These are phyloP conservation scores for Atrichornis clamosus DNA, from an alignment of 2,113 vertebrate genomes.

Conservation along the genomic window DNA sequence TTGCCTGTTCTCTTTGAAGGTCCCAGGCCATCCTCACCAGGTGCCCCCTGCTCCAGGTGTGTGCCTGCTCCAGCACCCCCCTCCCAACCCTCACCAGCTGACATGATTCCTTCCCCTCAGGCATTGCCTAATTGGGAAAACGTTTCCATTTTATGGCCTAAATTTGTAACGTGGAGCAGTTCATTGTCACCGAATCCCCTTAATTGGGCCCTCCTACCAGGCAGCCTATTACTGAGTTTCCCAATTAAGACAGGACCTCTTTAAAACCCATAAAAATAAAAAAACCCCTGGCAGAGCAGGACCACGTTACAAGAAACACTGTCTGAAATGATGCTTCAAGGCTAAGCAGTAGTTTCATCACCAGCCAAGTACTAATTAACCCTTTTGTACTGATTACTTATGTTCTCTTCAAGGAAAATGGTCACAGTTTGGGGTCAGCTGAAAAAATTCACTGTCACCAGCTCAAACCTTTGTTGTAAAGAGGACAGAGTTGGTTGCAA, in stretches of 20 bases:
- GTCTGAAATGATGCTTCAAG: background rate
- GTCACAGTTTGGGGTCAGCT: background rate
- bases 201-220: conserved; percentile 28
- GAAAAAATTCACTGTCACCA: background rate
- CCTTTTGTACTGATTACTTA: background rate
- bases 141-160: background rate
- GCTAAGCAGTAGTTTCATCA: background rate
- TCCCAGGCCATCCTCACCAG: background rate
- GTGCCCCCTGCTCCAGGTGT: background rate
- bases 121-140: conserved; percentile 3
- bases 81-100: background rate
- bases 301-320: background rate
- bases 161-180: background rate
- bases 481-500: background rate
- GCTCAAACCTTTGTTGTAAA: background rate
- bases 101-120: background rate
- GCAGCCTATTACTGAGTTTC: background rate
- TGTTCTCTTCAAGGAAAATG: background rate
- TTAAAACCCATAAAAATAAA: background rate
- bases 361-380: background rate
- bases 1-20: background rate
- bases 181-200: background rate
- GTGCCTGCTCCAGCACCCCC: background rate
- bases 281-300: background rate
- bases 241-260: conserved; percentile 2